Evolutionary conservation across 2,888 invertebrate genomes (phyloP).

Genomic region (Embidobia sp.): DNA sequence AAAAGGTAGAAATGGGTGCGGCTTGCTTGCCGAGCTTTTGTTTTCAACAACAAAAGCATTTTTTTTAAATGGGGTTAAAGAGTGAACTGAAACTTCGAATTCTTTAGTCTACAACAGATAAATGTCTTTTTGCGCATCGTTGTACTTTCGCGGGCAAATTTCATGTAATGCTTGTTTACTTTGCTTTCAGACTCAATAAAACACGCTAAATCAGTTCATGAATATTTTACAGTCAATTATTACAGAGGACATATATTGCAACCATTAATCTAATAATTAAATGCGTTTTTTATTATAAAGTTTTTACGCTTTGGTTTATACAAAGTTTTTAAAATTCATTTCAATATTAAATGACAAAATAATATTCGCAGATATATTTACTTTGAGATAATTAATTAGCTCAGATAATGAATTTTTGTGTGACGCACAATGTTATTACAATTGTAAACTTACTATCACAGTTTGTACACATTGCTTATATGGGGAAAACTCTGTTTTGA

Average conservation of each 20-base stretch:
- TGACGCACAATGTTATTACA: too few species aligned
- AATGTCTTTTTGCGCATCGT: constrained; percentile 58
- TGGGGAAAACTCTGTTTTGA: too few species aligned
- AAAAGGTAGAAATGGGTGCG: constrained; percentile 61
- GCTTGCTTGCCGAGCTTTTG: constrained; percentile 62
- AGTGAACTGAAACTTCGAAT: constrained; percentile 68
- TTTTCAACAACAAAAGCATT: constrained; percentile 61
- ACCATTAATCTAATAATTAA: neutral
- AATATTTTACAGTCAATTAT: constrained; percentile 15
- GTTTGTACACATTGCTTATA: too few species aligned
- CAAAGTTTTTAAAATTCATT: neutral
- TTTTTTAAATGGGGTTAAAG: constrained; percentile 66
- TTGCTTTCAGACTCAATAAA: constrained; percentile 8
- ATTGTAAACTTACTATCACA: too few species aligned
- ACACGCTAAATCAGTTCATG: constrained; percentile 3
- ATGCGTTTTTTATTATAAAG: neutral
- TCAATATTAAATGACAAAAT: too few species aligned
- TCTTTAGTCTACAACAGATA: constrained; percentile 66
- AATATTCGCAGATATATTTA: too few species aligned
- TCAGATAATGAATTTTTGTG: too few species aligned
- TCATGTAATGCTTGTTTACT: constrained; percentile 25
- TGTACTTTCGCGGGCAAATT: constrained; percentile 29
- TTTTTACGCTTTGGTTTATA: neutral
- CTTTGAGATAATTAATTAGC: too few species aligned
- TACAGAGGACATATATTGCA: neutral